These are phyloP conservation scores for Tethea ocularis DNA, from an alignment of 2,888 invertebrate species.

Conservation along the genomic window DNA sequence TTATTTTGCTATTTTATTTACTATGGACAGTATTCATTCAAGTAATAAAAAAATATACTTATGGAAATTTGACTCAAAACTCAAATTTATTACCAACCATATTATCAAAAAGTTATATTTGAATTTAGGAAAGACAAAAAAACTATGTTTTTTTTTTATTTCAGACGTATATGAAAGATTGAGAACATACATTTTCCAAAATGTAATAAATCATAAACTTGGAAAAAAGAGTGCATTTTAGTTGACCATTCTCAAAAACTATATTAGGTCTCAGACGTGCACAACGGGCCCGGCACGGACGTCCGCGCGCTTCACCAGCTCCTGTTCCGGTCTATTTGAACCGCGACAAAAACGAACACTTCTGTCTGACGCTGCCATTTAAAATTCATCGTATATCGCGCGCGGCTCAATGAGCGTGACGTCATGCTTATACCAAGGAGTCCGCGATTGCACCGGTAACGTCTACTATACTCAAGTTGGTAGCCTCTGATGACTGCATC, in stretches of 20 bases:
- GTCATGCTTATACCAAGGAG: constrained; percentile 46
- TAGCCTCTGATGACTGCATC: no score
- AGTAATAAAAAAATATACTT: no score
- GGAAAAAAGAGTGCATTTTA: background rate
- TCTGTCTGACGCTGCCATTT: constrained; percentile 44
- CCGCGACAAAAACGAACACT: constrained; percentile 52
- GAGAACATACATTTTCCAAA: no score
- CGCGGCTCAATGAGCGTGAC: constrained; percentile 49
- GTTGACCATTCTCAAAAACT: constrained; percentile 10
- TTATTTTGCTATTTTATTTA: no score
- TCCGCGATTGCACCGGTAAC: constrained; percentile 25
- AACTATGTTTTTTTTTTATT: no score
- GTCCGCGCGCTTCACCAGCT: constrained; percentile 51
- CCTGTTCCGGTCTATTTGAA: constrained; percentile 70
- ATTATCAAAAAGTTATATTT: no score
- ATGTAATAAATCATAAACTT: no score
- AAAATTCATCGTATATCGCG: constrained; percentile 54
- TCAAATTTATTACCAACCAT: no score
- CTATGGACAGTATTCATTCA: no score
- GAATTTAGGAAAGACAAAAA: no score
- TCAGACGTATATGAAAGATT: no score
- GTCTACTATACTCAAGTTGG: background rate
- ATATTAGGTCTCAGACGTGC: constrained; percentile 32
- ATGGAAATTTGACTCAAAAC: no score
- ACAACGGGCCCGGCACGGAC: constrained; percentile 50